Evolutionary conservation across 2,113 vertebrate genomes (phyloP), one percentile per base, ranked within the genome.

Genomic region (Anoplopoma fimbria): DNA sequence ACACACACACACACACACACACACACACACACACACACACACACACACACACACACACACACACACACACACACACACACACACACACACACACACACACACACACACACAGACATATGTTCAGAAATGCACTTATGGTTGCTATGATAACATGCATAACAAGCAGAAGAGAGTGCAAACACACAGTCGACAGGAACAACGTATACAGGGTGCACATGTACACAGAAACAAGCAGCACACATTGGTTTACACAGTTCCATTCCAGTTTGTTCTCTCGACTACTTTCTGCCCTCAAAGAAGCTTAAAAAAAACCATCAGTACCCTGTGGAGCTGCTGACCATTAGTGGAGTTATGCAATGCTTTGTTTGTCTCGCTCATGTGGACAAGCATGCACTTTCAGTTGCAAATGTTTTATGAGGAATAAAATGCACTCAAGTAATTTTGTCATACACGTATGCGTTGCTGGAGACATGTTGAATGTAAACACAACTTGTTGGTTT

Each of bases 61-160:
- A 34, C 42, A 42, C 69, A 58, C 69, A 60, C 69, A 40, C 49
- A 76, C 31, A 78, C 40, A 69, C 47, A 9, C 12, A 69, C 38
- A 47, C 42, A 49, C 25, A 42, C 10, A 34, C 29, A 34, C n/a
- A n/a, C n/a, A n/a, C n/a, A n/a, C n/a, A n/a, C 67, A 55, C 68
- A 57, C 71, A 38, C 53, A 77, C 29, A 79, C 38, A 74, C 45
- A 8, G 14, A 68, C 36, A 45, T 25, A 68, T 21, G 40, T 27
- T 64, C 14, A 73, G 38, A 75, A 53, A 80, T 9, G 40, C 64
- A 57, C 65, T 55, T n/a, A 38, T 58, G 69, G 23, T 27, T 21
- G 75, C 17, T 45, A 57, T 36, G 49, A 4, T 4, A 42, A 75
- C 40, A 83, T 53, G 51, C 71, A 78, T 15, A 1, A 25, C 61